A percentile compares a stretch with the other conserved stretches of the same genome.
These are phyloP conservation scores for Tupaia chinensis DNA, from an alignment of 2,113 vertebrate species.

Conservation along the genomic window DNA sequence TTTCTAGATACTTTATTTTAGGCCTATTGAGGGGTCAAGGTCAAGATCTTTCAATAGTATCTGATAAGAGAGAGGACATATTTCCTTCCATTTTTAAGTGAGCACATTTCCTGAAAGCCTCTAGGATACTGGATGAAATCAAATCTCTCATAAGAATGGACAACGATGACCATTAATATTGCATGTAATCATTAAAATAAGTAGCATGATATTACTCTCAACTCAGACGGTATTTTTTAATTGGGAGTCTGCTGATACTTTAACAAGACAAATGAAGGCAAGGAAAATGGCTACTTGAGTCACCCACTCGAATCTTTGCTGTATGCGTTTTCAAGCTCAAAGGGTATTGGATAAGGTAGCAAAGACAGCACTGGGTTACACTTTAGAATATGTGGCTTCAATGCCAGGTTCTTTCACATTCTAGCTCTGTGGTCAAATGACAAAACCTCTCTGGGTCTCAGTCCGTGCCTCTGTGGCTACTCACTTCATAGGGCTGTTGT, in stretches of 20 bases:
- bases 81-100: background rate
- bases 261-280: constrained; percentile 13
- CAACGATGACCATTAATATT: constrained; percentile 67
- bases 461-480: background rate
- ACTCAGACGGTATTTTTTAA: constrained; percentile 26
- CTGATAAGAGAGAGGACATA: background rate
- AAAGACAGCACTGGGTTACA: background rate
- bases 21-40: background rate
- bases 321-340: background rate
- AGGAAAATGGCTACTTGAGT: background rate
- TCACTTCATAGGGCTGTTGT: background rate
- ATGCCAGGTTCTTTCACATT: background rate
- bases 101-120: constrained; percentile 10
- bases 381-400: background rate
- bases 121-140: background rate
- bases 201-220: constrained; percentile 40
- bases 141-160: constrained; percentile 46
- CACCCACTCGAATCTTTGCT: background rate
- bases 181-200: constrained; percentile 52
- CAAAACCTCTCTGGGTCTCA: background rate
- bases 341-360: background rate
- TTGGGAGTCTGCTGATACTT: background rate
- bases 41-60: background rate
- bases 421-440: background rate
- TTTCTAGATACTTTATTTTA: constrained; percentile 32